Conservation (phyloP, 2,888 invertebrate species). For the Oligia strigilis region DNA sequence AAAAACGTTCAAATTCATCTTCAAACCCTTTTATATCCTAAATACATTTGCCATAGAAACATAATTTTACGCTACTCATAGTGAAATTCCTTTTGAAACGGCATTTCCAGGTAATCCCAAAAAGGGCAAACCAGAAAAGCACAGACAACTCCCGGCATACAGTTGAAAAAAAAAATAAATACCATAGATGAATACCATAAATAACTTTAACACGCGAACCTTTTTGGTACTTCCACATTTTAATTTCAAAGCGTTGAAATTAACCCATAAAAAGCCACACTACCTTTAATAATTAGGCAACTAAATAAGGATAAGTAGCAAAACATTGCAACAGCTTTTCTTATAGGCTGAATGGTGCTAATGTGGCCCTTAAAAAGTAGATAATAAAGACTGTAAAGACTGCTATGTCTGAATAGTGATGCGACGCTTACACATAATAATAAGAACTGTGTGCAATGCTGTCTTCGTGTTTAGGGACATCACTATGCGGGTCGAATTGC, state of each 20-base stretch:
- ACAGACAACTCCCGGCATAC: background rate
- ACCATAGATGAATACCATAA: no score
- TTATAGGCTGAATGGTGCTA: constrained; percentile 43
- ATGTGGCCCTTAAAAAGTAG: constrained; percentile 53
- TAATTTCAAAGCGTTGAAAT: constrained; percentile 33
- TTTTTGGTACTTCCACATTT: constrained; percentile 42
- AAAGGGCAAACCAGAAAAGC: background rate
- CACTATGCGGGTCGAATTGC: constrained; percentile 73
- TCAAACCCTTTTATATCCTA: background rate
- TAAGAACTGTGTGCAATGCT: constrained; percentile 60
- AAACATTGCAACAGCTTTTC: constrained; percentile 47
- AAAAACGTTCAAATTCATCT: no score
- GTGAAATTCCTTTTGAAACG: background rate
- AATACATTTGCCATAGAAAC: background rate
- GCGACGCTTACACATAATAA: constrained; percentile 49
- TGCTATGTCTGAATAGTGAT: constrained; percentile 48
- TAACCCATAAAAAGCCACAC: constrained; percentile 1
- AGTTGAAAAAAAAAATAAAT: background rate
- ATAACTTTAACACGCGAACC: constrained; percentile 8
- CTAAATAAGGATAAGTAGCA: constrained; percentile 56
- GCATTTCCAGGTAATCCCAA: background rate
- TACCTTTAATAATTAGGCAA: constrained; percentile 7
- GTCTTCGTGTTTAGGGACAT: constrained; percentile 66
- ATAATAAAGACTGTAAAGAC: constrained; percentile 52
- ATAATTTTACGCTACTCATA: background rate